A percentile compares a stretch with the other conserved stretches of the same genome.
phyloP scores from a whole-genome alignment of 2,797 vertebrate genomes.

The Limosa lapponica region DNA sequence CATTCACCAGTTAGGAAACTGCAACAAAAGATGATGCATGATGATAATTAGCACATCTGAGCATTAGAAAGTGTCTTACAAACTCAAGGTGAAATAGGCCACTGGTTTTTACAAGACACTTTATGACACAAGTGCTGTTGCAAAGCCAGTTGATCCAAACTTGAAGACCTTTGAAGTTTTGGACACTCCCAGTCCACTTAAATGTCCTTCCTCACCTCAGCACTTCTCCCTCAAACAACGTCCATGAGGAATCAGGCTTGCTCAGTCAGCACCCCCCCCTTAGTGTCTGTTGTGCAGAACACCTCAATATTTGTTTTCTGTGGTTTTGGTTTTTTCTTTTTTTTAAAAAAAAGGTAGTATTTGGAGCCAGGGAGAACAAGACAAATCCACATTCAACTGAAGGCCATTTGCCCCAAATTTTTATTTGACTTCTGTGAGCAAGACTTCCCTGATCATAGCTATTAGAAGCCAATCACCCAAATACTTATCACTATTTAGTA shows the following conservation, averaged over 20 bases:
- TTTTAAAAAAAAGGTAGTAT: neutral
- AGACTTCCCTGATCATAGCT: neutral
- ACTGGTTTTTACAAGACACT: neutral
- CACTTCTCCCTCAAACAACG: neutral
- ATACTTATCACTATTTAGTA: neutral
- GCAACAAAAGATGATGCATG: neutral
- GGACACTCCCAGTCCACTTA: neutral
- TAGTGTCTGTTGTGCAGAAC: neutral
- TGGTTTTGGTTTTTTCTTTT: neutral
- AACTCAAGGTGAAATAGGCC: neutral
- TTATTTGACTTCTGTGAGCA: neutral
- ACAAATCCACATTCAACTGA: neutral
- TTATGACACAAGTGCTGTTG: neutral
- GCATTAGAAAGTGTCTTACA: neutral
- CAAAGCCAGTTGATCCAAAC: neutral
- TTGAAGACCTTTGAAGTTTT: neutral
- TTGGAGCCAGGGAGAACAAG: neutral
- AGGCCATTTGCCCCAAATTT: neutral
- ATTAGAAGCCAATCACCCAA: neutral
- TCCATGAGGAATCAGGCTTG: neutral
- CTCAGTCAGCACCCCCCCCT: accelerated
- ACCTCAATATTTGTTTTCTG: accelerated
- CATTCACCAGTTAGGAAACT: neutral
- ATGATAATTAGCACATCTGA: neutral
- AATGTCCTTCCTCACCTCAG: neutral